These are phyloP conservation scores for Torymus aiolomorphi DNA, from an alignment of 2,888 invertebrate species.

Conservation along the genomic window DNA sequence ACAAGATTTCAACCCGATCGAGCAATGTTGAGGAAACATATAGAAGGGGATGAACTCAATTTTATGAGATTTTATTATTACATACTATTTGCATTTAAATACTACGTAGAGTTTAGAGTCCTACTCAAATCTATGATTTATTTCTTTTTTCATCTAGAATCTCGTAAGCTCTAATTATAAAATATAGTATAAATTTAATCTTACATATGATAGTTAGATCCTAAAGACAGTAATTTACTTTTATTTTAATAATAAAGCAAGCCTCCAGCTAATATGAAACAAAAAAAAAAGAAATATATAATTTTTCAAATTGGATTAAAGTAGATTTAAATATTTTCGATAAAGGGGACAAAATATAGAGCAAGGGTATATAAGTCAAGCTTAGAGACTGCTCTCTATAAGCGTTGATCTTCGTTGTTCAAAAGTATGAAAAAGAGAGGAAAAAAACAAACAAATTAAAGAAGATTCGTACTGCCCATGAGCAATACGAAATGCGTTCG, in stretches of 20 bases:
- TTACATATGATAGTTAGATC: constrained; percentile 20
- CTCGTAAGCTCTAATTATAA: constrained; percentile 5
- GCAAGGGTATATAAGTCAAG: constrained; percentile 15
- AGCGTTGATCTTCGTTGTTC: constrained; percentile 55
- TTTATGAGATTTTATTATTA: constrained; percentile 19
- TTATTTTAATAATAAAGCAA: constrained; percentile 14
- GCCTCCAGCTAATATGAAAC: no score
- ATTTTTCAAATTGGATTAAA: background rate
- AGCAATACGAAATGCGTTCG: constrained; percentile 62
- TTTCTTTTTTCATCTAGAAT: constrained; percentile 6
- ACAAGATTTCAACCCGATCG: background rate
- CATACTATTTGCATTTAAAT: constrained; percentile 23
- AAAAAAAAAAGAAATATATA: background rate
- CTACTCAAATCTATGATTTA: background rate
- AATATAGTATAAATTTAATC: constrained; percentile 23
- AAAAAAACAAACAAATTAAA: constrained; percentile 30
- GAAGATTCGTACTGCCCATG: constrained; percentile 62
- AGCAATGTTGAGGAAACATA: background rate
- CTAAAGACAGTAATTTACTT: constrained; percentile 4
- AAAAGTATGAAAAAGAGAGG: constrained; percentile 22
- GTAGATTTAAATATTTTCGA: constrained; percentile 7
- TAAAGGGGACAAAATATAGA: constrained; percentile 1
- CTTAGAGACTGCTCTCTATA: constrained; percentile 46
- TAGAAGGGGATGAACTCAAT: constrained; percentile 11
- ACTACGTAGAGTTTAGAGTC: background rate